A percentile compares a stretch with the other conserved stretches of the same genome.
These are phyloP conservation scores for Mya arenaria DNA, from an alignment of 1,140 invertebrate genomes.

Conservation along the genomic window DNA sequence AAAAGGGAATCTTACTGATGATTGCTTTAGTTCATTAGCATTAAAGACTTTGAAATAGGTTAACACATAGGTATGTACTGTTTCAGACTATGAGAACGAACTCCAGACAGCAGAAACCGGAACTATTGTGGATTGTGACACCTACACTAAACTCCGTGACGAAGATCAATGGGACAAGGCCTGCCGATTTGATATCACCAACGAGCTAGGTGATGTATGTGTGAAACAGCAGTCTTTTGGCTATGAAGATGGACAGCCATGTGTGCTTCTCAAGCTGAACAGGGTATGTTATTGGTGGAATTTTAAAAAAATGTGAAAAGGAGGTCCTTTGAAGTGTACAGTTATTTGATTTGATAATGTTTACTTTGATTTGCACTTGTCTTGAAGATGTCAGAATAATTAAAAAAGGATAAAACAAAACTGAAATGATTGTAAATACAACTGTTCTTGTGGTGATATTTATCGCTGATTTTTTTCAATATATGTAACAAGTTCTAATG, in stretches of 20 bases:
- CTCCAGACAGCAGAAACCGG: slow-evolving; percentile 68
- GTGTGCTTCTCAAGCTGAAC: slow-evolving; percentile 78
- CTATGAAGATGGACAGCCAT: slow-evolving; percentile 76
- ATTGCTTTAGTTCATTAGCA: too few species aligned
- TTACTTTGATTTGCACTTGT: background rate
- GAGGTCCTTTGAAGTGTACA: background rate
- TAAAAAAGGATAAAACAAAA: too few species aligned
- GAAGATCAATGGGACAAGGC: slow-evolving; percentile 65
- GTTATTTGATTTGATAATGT: background rate
- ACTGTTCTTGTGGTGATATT: too few species aligned
- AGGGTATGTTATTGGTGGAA: slow-evolving; percentile 68
- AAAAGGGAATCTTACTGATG: too few species aligned
- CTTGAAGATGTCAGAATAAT: background rate
- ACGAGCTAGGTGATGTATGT: slow-evolving; percentile 71
- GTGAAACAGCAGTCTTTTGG: slow-evolving; percentile 78
- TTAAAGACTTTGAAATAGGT: too few species aligned
- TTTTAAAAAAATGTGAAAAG: too few species aligned
- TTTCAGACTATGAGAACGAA: slow-evolving; percentile 76
- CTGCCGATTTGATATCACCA: slow-evolving; percentile 70
- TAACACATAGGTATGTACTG: too few species aligned
- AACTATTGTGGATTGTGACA: slow-evolving; percentile 60
- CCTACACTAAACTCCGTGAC: slow-evolving; percentile 47
- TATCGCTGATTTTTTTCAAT: too few species aligned
- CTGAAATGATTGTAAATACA: too few species aligned
- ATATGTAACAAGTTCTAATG: too few species aligned